Evolutionary conservation across 2,797 vertebrate species (phyloP).

Genomic region (Protonibea diacanthus): DNA sequence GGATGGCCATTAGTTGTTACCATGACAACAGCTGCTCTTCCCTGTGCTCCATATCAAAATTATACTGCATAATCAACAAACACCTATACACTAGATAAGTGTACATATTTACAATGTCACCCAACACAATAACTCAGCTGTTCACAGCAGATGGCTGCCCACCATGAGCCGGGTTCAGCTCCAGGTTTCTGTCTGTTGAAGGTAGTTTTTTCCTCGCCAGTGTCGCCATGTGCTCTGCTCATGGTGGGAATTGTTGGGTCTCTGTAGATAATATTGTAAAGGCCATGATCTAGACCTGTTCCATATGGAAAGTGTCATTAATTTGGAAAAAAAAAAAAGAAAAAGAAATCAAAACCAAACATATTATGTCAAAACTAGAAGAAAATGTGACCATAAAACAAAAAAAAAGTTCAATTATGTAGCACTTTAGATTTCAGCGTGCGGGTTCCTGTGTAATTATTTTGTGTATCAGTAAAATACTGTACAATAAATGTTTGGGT

Average conservation of each 20-base stretch:
- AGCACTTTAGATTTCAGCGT: too few relatives aligned
- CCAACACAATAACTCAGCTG: neutral
- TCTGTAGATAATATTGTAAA: too few relatives aligned
- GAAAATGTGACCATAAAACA: neutral
- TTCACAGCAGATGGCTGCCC: too few relatives aligned
- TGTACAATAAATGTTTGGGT: neutral
- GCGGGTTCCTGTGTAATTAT: neutral
- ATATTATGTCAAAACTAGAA: neutral
- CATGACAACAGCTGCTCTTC: conserved; percentile 30
- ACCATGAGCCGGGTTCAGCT: too few relatives aligned
- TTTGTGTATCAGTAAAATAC: neutral
- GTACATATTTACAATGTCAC: neutral
- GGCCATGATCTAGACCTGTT: too few relatives aligned
- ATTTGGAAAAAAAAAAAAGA: too few relatives aligned
- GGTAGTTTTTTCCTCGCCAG: too few relatives aligned
- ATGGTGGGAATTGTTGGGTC: too few relatives aligned
- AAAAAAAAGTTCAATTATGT: neutral
- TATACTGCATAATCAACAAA: conserved; percentile 1
- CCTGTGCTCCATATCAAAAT: neutral
- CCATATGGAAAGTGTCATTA: too few relatives aligned
- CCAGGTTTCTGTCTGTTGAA: too few relatives aligned
- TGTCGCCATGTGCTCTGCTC: too few relatives aligned
- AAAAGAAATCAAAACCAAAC: neutral
- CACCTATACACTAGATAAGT: too few relatives aligned
- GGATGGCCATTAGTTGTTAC: conserved; percentile 24